Conservation (phyloP, 2,113 vertebrate genomes). For the Anser cygnoides region DNA sequence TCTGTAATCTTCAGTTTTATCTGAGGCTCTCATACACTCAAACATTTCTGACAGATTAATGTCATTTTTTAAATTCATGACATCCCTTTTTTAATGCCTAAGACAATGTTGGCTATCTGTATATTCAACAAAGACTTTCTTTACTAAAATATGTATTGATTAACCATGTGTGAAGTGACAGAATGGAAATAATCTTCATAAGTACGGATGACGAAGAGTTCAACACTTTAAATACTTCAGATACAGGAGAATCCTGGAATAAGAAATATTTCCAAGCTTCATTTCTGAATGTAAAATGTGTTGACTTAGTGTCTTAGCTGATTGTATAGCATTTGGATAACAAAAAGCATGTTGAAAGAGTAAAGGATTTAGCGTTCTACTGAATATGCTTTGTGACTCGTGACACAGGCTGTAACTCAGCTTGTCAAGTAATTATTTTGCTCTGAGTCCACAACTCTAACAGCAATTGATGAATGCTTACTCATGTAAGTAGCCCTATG, state of each 20-base stretch:
- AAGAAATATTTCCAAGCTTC: neutral
- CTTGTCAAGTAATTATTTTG: slow-evolving; percentile 6
- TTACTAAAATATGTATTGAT: neutral
- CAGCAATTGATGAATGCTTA: neutral
- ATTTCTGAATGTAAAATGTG: neutral
- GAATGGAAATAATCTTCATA: neutral
- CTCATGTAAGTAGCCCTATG: neutral
- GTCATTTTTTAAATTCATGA: neutral
- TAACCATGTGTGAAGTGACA: neutral
- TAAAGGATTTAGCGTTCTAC: neutral
- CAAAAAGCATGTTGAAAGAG: neutral
- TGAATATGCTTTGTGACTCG: neutral
- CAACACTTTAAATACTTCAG: neutral
- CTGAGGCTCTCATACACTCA: neutral
- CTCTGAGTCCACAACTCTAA: neutral
- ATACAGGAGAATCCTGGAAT: neutral
- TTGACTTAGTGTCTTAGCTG: neutral
- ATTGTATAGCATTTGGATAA: neutral
- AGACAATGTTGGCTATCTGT: neutral
- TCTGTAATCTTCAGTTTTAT: neutral
- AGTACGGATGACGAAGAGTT: neutral
- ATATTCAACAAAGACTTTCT: neutral
- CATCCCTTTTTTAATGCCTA: neutral
- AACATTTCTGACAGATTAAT: neutral
- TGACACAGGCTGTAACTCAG: neutral